Evolutionary conservation across 2,797 vertebrate species (phyloP).

Genomic region (Rousettus madagascariensis): DNA sequence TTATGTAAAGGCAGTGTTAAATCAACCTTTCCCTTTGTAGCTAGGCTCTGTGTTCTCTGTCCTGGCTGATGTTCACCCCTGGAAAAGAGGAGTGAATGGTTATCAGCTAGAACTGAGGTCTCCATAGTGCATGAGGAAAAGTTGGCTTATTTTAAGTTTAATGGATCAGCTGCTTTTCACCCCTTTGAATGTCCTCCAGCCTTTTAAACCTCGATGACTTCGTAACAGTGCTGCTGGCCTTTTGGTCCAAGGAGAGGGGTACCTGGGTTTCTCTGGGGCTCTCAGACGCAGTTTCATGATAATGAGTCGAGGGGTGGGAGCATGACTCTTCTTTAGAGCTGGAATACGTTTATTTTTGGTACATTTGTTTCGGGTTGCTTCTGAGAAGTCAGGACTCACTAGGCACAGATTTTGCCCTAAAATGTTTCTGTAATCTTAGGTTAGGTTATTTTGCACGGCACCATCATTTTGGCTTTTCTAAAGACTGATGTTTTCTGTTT

Average conservation of each 20-base stretch:
- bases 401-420: not conserved
- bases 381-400: not conserved
- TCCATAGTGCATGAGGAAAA: not conserved
- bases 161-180: not conserved
- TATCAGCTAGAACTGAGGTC: not conserved
- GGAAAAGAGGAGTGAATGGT: not conserved
- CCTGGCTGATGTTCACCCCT: not conserved
- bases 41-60: not conserved
- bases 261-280: not conserved
- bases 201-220: not conserved
- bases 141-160: not conserved
- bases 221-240: not conserved
- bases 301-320: not conserved
- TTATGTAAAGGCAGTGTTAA: slow-evolving; percentile 1
- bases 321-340: not conserved
- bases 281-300: not conserved
- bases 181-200: not conserved
- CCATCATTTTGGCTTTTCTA: not conserved
- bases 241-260: not conserved
- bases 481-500: not conserved
- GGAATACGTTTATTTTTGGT: not conserved
- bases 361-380: not conserved
- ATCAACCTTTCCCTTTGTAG: not conserved
- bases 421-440: not conserved
- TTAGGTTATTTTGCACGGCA: not conserved